Evolutionary conservation across 2,113 vertebrate genomes (phyloP).

Genomic region (Diadophis punctatus): DNA sequence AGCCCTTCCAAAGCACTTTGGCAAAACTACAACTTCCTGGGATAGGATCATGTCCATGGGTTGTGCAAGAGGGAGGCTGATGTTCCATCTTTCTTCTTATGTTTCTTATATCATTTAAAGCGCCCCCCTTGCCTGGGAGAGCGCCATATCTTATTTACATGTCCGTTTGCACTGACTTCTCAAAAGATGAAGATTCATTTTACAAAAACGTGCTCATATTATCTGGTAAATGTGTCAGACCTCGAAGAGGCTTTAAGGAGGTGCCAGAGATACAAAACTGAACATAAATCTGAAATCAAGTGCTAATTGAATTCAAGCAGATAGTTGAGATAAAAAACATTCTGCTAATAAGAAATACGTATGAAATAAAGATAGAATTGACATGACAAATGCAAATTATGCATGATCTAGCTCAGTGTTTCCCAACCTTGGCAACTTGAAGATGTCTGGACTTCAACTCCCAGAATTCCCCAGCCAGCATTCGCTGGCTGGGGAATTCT

Average conservation of each 20-base stretch:
- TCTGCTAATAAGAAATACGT: slow-evolving; percentile 17
- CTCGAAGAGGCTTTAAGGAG: slow-evolving; percentile 41
- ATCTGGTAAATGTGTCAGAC: slow-evolving; percentile 36
- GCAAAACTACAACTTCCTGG: not conserved
- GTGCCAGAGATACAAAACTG: slow-evolving; percentile 41
- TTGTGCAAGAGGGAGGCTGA: not conserved
- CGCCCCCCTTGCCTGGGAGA: slow-evolving; percentile 2
- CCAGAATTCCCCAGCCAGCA: too few species aligned
- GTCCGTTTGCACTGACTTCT: slow-evolving; percentile 8
- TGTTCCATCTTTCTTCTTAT: not conserved
- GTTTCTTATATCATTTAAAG: slow-evolving; percentile 30
- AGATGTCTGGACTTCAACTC: too few species aligned
- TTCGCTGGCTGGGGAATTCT: too few species aligned
- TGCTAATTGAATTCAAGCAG: slow-evolving; percentile 52
- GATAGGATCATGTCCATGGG: too few species aligned
- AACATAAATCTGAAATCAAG: slow-evolving; percentile 23
- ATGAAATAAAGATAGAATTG: slow-evolving; percentile 13
- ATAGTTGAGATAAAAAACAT: slow-evolving; percentile 15
- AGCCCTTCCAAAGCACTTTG: not conserved
- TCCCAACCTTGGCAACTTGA: too few species aligned
- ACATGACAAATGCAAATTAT: not conserved
- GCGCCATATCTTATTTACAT: slow-evolving; percentile 27
- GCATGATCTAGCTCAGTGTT: slow-evolving; percentile 4
- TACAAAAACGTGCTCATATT: slow-evolving; percentile 29
- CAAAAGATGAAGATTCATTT: slow-evolving; percentile 15